Evolutionary conservation across 2,113 vertebrate species (phyloP).

Genomic region (Micromys minutus): DNA sequence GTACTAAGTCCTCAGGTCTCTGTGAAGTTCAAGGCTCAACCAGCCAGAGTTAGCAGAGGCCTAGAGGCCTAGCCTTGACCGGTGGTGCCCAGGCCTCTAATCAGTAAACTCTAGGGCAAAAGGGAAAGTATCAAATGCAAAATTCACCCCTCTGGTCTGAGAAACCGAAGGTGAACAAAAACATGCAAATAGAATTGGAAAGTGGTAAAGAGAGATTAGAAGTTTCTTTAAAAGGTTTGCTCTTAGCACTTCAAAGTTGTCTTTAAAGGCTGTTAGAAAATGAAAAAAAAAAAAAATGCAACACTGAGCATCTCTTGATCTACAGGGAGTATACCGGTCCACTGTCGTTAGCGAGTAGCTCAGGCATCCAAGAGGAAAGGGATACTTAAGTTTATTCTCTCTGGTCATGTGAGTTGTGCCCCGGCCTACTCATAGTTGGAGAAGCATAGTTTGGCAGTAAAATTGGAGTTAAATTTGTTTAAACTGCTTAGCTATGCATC

Average conservation of each 20-base stretch:
- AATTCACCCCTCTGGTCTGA: background rate
- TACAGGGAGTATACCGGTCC: too few relatives aligned
- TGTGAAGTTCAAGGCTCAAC: background rate
- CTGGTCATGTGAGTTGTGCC: background rate
- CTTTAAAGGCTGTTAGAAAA: background rate
- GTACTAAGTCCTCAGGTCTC: background rate
- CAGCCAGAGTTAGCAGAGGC: background rate
- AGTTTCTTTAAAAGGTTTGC: background rate
- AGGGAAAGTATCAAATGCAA: slow-evolving; percentile 34
- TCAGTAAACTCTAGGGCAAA: background rate
- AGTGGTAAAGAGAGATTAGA: background rate
- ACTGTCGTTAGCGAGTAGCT: background rate
- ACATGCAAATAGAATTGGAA: background rate
- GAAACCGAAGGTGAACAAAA: background rate
- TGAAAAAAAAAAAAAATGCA: background rate
- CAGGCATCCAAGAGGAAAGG: slow-evolving; percentile 35
- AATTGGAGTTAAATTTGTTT: slow-evolving; percentile 67
- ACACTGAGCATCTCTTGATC: background rate
- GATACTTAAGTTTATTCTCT: background rate
- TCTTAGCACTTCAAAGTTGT: background rate
- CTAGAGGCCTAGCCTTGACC: background rate
- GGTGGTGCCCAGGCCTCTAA: background rate
- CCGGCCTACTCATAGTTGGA: slow-evolving; percentile 54
- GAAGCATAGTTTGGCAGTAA: slow-evolving; percentile 52
- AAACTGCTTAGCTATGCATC: slow-evolving; percentile 68